Conservation (phyloP, 2,888 invertebrate species). For the Lasioglossum vierecki region DNA sequence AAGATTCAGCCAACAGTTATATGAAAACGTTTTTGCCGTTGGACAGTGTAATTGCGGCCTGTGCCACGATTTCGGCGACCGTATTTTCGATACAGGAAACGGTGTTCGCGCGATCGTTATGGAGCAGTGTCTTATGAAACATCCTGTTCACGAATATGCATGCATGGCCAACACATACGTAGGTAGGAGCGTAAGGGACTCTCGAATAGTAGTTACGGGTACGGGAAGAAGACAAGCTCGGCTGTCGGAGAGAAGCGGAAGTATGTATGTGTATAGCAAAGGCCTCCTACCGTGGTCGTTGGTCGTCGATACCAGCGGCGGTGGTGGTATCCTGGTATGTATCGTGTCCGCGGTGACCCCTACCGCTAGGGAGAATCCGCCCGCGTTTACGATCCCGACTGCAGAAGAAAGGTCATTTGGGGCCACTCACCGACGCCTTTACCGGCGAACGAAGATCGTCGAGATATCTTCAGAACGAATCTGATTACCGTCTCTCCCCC, state of each 20-base stretch:
- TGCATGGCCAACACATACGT: constrained; percentile 21
- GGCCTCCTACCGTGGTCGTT: constrained; percentile 12
- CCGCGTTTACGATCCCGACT: constrained; percentile 37
- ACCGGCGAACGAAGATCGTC: constrained; percentile 45
- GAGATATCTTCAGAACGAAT: constrained; percentile 52
- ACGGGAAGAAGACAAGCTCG: constrained; percentile 46
- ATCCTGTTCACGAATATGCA: constrained; percentile 53
- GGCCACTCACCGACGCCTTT: constrained; percentile 61
- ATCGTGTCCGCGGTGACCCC: constrained; percentile 51
- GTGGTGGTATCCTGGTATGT: background rate
- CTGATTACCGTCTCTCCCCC: constrained; percentile 49
- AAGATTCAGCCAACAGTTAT: too few relatives aligned
- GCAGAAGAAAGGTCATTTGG: constrained; percentile 57
- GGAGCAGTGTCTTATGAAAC: constrained; percentile 56
- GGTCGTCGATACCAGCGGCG: constrained; percentile 3
- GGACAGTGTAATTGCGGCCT: too few relatives aligned
- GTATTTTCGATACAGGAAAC: constrained; percentile 47
- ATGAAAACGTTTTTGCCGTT: too few relatives aligned
- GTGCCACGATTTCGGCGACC: background rate
- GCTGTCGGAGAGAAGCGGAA: constrained; percentile 45
- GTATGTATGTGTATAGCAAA: background rate
- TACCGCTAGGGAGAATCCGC: constrained; percentile 38
- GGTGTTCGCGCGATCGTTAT: constrained; percentile 48
- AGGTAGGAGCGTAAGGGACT: constrained; percentile 31
- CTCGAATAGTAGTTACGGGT: constrained; percentile 34